These are phyloP conservation scores for Caerostris extrusa DNA, from an alignment of 1,140 invertebrate genomes.

Conservation along the genomic window DNA sequence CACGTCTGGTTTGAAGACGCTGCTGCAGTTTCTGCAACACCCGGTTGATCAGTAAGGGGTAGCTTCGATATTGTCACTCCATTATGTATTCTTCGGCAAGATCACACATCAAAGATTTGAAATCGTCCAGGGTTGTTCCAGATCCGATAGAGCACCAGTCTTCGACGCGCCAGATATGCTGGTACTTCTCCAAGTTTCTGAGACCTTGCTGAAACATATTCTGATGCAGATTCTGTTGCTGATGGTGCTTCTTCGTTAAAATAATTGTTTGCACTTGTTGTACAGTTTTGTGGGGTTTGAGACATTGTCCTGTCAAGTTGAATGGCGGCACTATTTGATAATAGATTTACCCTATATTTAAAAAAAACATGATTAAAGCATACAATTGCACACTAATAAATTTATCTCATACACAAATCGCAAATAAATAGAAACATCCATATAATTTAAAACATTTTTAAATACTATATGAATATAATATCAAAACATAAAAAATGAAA, in stretches of 20 bases:
- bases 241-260: slow-evolving; percentile 55
- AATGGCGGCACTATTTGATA: slow-evolving; percentile 48
- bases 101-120: slow-evolving; percentile 70
- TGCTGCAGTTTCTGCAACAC: neutral
- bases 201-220: slow-evolving; percentile 63
- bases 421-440: too few species aligned
- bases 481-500: too few species aligned
- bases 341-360: slow-evolving; percentile 44
- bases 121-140: slow-evolving; percentile 66
- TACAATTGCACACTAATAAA: neutral
- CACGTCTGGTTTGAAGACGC: neutral
- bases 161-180: slow-evolving; percentile 70
- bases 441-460: too few species aligned
- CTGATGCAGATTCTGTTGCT: slow-evolving; percentile 13
- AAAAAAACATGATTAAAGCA: slow-evolving; percentile 2
- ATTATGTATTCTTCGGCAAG: slow-evolving; percentile 59
- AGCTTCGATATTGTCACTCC: slow-evolving; percentile 62
- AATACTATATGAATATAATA: too few species aligned
- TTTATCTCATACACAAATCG: too few species aligned
- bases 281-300: slow-evolving; percentile 54
- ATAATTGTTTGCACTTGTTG: slow-evolving; percentile 53
- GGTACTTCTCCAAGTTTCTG: slow-evolving; percentile 70
- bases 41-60: neutral
- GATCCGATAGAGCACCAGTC: slow-evolving; percentile 70
- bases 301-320: slow-evolving; percentile 58